Percentiles rank a stretch among this genome's conserved stretches.
phyloP scores from a whole-genome alignment of 2,797 vertebrate genomes.

The Protosalanx chinensis region DNA sequence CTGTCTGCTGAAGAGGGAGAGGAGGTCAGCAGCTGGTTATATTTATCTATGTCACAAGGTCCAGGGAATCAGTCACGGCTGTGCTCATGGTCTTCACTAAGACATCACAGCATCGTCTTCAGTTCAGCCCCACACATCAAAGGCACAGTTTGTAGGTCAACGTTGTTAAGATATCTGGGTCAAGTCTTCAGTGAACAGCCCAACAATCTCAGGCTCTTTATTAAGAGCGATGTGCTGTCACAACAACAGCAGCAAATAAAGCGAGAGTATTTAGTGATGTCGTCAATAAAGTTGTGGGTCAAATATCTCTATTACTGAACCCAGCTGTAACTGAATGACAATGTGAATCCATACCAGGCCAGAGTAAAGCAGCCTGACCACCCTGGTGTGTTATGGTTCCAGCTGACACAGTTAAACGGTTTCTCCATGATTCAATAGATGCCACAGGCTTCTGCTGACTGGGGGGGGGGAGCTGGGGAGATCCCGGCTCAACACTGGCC shows the following conservation, averaged over 20 bases:
- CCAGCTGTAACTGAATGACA: too few species aligned
- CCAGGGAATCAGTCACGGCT: constrained; percentile 44
- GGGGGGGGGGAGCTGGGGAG: background rate
- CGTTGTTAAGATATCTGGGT: constrained; percentile 15
- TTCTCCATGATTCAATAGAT: background rate
- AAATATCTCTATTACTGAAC: background rate
- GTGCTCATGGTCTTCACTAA: background rate
- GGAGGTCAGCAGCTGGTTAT: constrained; percentile 29
- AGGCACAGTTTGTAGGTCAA: constrained; percentile 2
- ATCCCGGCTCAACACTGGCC: background rate
- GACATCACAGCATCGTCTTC: background rate
- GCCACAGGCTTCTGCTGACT: too few species aligned
- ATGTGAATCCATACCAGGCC: too few species aligned
- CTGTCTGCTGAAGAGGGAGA: constrained; percentile 19
- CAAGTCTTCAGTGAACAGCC: constrained; percentile 4
- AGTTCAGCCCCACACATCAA: constrained; percentile 18
- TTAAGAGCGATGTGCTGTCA: background rate
- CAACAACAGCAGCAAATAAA: background rate
- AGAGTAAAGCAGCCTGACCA: too few species aligned
- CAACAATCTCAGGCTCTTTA: background rate
- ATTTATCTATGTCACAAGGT: constrained; percentile 50
- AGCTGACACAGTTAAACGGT: too few species aligned
- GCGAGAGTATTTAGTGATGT: too few species aligned
- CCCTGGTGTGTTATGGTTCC: too few species aligned
- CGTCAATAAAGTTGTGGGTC: background rate